Percentiles rank a stretch among this genome's conserved stretches.
phyloP scores from a whole-genome alignment of 2,888 invertebrate genomes.

The Trachelus iudaicus region DNA sequence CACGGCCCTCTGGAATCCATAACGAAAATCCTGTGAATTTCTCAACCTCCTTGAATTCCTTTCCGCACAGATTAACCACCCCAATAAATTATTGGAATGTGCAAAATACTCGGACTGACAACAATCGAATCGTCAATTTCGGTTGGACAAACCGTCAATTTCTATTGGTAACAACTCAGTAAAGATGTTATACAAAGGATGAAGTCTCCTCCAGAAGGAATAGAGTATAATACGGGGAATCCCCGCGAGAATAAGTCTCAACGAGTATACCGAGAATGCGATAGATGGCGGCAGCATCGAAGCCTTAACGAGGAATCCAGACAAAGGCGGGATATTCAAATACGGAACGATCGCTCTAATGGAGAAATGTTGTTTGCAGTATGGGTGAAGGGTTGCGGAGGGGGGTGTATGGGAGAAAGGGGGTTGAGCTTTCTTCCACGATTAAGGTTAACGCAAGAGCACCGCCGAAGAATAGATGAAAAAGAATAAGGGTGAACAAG shows the following conservation, averaged over 20 bases:
- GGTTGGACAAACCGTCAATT: background rate
- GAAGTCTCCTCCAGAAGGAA: background rate
- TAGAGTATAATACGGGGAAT: background rate
- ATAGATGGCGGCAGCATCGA: background rate
- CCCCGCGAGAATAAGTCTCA: background rate
- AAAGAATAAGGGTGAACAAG: constrained; percentile 18
- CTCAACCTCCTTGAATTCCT: background rate
- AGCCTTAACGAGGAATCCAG: constrained; percentile 12
- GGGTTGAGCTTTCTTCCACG: background rate
- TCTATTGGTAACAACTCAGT: background rate
- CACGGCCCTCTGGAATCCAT: background rate
- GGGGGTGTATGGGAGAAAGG: background rate
- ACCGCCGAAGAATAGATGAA: background rate
- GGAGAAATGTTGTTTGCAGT: constrained; percentile 26
- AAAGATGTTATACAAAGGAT: background rate
- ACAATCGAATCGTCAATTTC: background rate
- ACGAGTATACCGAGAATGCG: background rate
- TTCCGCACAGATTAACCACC: background rate
- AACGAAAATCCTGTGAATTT: background rate
- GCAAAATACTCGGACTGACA: background rate
- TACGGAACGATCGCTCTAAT: constrained; percentile 17
- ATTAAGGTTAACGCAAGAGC: background rate
- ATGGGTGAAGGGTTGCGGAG: background rate
- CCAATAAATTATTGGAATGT: background rate
- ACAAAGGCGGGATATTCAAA: constrained; percentile 24